Base-by-base conservation (phyloP, 2,888 invertebrate species). In the Mechanitis messenoides region DNA sequence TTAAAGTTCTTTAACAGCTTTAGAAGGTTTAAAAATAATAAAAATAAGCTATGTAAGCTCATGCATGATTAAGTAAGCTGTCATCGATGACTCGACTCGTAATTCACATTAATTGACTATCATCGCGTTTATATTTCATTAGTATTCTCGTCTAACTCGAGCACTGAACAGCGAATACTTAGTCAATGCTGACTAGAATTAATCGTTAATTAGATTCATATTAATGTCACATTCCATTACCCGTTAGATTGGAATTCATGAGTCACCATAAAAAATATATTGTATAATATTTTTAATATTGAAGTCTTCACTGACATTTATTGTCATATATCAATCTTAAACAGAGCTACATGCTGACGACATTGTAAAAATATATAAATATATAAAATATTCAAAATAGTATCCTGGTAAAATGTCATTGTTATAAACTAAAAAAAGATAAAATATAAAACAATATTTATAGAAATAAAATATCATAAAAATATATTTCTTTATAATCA, bases 41-140 rank as follows among this genome's bases (percentile, higher is more conserved):
- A 68, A 76, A 76, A 80, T 84, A 82, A 87, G 83, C 85, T 85
- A 87, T 85, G 84, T 84, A 85, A 83, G 79, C 78, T 79, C 80
- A 70, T 70, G 71, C 70, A 78, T 85, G 86, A 87, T 87, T 81
- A 86, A 86, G 80, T 80, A 79, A 77, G 76, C 84, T 86, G 87
- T 85, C 86, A 79, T 75, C 81, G 75, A 67, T 63, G 75, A 76
- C 74, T 72, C 76, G 71, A 72, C 75, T 73, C 69, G 75, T 74
- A 68, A 78, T 81, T 80, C 83, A 80, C 85, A 85, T 86, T 85
- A 86, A 87, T 87, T 84, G 85, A 72, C 78, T 81, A 84, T 85
- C 85, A 86, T 83, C 81, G 83, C 76, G 71, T 77, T 80, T 79
- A 80, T 83, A 79, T 80, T 81, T 84, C 81, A 85, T 86, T 87